Evolutionary conservation across 2,797 vertebrate genomes (phyloP).

Genomic region (Danio kyathit): DNA sequence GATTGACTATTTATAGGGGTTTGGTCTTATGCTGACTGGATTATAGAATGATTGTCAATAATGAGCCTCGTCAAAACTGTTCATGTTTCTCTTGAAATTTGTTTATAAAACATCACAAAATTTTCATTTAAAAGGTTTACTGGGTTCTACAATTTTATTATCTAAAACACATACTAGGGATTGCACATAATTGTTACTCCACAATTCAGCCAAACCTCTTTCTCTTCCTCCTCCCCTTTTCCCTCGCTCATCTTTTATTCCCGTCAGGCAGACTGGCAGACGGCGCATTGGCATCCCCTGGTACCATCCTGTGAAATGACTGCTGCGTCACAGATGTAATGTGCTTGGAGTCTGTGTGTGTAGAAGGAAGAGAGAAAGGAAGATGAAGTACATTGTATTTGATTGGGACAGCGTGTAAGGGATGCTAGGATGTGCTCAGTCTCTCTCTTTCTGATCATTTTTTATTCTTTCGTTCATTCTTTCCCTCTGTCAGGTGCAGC

Average conservation of each 20-base stretch:
- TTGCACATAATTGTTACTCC: neutral
- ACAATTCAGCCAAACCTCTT: conserved; percentile 20
- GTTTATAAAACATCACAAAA: neutral
- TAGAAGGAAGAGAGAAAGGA: conserved; percentile 13
- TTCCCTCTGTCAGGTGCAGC: conserved; percentile 74
- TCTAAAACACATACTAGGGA: conserved; percentile 11
- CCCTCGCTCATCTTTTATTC: conserved; percentile 40
- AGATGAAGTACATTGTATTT: conserved; percentile 26
- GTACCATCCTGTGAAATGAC: conserved; percentile 69
- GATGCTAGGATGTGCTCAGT: conserved; percentile 50
- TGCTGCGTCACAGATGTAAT: conserved; percentile 68
- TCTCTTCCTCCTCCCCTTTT: conserved; percentile 17
- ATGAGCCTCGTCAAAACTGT: no score
- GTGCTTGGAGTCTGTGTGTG: conserved; percentile 27
- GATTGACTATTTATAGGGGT: no score
- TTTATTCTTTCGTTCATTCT: conserved; percentile 18
- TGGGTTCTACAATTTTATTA: conserved; percentile 10
- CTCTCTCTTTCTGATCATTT: neutral
- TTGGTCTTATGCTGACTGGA: no score
- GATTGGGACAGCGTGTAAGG: conserved; percentile 6
- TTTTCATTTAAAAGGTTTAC: neutral
- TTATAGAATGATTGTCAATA: no score
- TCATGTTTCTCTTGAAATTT: no score
- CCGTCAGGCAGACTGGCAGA: conserved; percentile 50
- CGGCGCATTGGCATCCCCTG: conserved; percentile 61